Conservation (phyloP, 1,140 invertebrate genomes). For the Zophobas atratus region DNA sequence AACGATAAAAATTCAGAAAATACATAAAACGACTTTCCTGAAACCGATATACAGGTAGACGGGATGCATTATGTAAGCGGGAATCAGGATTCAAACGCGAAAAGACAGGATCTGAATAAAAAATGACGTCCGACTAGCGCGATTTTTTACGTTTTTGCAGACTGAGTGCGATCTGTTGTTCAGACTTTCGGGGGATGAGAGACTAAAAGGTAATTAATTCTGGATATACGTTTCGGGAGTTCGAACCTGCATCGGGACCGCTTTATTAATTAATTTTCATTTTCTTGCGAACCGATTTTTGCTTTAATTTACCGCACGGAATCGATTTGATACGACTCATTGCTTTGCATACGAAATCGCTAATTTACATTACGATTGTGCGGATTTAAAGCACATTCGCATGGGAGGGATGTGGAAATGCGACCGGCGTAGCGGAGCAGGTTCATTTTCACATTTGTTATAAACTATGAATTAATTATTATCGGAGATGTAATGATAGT, state of each 20-base stretch:
- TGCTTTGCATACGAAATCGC: conserved; percentile 24
- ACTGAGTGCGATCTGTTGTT: conserved; percentile 19
- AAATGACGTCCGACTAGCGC: background rate
- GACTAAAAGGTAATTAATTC: background rate
- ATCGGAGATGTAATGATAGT: too few relatives aligned
- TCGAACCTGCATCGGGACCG: background rate
- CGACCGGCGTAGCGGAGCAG: background rate
- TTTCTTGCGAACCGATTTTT: background rate
- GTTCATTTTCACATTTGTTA: background rate
- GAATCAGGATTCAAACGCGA: background rate
- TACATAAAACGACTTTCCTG: background rate
- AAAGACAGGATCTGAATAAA: conserved; percentile 23
- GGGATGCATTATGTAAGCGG: background rate
- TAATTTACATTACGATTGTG: conserved; percentile 21
- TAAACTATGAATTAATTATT: background rate
- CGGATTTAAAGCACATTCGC: conserved; percentile 12
- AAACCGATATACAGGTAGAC: conserved; percentile 19
- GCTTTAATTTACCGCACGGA: background rate
- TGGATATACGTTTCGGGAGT: background rate
- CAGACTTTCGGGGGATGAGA: background rate
- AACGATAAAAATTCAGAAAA: conserved; percentile 35
- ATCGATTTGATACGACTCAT: conserved; percentile 28
- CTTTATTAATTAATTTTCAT: conserved; percentile 24
- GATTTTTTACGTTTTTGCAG: background rate
- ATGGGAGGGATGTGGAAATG: conserved; percentile 14